Evolutionary conservation across 2,113 vertebrate genomes (phyloP), one percentile per base, ranked within the genome.

Genomic region (Elgaria multicarinata): DNA sequence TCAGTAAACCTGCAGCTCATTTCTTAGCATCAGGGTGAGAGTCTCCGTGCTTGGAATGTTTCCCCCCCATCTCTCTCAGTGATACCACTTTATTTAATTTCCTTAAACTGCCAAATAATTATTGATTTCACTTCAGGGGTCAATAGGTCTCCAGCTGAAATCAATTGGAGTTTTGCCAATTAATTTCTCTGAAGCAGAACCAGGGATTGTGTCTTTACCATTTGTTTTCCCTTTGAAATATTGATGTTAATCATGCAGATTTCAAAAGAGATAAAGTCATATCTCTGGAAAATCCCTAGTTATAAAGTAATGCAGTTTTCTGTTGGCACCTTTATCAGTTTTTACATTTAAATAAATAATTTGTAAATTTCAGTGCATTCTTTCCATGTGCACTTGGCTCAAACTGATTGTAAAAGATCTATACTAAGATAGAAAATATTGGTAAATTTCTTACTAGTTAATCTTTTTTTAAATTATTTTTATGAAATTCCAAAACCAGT

Each of bases 111-210:
- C 72, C 66, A 72, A 85, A 83, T 74, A 46, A 88, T 91, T 91
- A 91, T 87, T 94, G 92, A 91, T 84, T 86, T 92, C 88, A 78
- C 88, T 95, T 84, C 89, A 90, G 39, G 91, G 94, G 81, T 90
- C 64, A 75, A 87, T 87, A 66, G 16, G 28, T 72, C 92, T 94
- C 93, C 86, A 78, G 83, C 79, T 86, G 83, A 66, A 83, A 81
- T 78, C 88, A 75, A 81, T 88, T 36, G 84, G 53, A 62, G 78
- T 89, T 93, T 94, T 93, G 83, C 80, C 88, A 92, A 72, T 87
- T 58, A 75, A 91, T 94, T 91, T 86, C 58, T 16, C 87, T 81
- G 90, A 86, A 91, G 92, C 76, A 89, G 83, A 92, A 93, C 87
- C 81, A 75, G 83, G 62, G 62, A 31, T 71, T 87, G 93, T 94